A percentile compares a stretch with the other conserved stretches of the same genome.
These are phyloP conservation scores for Stichopus chloronotus DNA, from an alignment of 35 echinoderm and acorn worm species.

Conservation along the genomic window DNA sequence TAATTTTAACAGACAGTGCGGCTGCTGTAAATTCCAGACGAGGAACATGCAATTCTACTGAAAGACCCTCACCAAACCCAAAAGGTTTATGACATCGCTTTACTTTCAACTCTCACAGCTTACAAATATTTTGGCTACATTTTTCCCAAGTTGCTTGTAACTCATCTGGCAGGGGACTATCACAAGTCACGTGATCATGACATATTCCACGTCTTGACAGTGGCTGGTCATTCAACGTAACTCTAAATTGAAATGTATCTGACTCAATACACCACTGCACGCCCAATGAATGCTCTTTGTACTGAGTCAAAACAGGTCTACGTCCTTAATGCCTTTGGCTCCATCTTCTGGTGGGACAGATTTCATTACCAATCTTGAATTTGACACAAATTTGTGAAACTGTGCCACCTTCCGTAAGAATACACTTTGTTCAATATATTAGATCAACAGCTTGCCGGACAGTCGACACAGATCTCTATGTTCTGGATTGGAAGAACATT, in stretches of 20 bases:
- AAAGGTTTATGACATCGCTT: no score
- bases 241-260: conserved; percentile 44
- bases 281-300: no score
- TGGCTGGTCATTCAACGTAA: conserved; percentile 28
- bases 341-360: conserved; percentile 57
- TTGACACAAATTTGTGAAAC: conserved; percentile 70
- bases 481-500: no score
- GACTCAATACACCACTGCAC: conserved; percentile 42
- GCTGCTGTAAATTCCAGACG: conserved; percentile 66
- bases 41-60: no score
- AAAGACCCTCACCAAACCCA: no score
- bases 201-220: no score
- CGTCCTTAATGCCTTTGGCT: conserved; percentile 59
- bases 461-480: conserved; percentile 54
- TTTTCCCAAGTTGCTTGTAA: conserved; percentile 48
- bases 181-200: no score
- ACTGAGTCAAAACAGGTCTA: no score
- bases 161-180: no score
- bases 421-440: conserved; percentile 19
- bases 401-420: conserved; percentile 49
- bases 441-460: conserved; percentile 37
- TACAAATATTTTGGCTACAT: conserved; percentile 68
- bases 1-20: conserved; percentile 48
- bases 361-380: conserved; percentile 53
- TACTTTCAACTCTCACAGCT: no score